Percentiles rank a stretch among this genome's conserved stretches.
These are phyloP conservation scores for Choloepus didactylus DNA, from an alignment of 2,797 vertebrate genomes.

Conservation along the genomic window DNA sequence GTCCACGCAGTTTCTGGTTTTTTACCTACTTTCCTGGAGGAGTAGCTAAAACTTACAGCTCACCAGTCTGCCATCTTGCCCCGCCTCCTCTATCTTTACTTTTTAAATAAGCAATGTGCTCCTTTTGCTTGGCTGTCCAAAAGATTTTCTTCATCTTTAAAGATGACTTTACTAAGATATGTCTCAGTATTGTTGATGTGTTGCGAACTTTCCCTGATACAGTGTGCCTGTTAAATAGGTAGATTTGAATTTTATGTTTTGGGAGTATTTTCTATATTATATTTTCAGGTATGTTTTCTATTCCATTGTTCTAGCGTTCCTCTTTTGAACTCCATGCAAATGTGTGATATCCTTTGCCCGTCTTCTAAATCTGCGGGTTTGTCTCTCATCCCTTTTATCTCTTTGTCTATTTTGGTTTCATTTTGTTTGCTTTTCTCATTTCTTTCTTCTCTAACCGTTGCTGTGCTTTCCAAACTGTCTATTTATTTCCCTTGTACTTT, in stretches of 20 bases:
- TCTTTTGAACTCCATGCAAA: not conserved
- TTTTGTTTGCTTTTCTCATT: not conserved
- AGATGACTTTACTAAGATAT: not conserved
- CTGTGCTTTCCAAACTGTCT: not conserved
- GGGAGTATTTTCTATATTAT: not conserved
- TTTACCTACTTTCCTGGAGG: no score
- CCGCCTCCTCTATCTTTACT: no score
- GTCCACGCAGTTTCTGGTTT: no score
- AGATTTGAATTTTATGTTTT: not conserved
- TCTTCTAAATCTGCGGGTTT: not conserved
- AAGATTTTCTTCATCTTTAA: not conserved
- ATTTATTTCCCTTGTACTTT: not conserved
- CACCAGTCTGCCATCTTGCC: no score
- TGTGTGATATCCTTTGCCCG: not conserved
- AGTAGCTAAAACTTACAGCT: no score
- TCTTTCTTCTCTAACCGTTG: not conserved
- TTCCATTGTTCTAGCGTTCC: not conserved
- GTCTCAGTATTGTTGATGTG: not conserved
- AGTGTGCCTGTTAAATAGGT: not conserved
- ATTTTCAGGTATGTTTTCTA: not conserved
- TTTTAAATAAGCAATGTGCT: not conserved
- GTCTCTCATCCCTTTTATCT: not conserved
- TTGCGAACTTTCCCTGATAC: not conserved
- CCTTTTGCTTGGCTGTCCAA: not conserved
- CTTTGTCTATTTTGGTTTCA: constrained; percentile 31